Evolutionary conservation across 23 tunicate genomes (phyloP).

Genomic region (Corella eumyota): DNA sequence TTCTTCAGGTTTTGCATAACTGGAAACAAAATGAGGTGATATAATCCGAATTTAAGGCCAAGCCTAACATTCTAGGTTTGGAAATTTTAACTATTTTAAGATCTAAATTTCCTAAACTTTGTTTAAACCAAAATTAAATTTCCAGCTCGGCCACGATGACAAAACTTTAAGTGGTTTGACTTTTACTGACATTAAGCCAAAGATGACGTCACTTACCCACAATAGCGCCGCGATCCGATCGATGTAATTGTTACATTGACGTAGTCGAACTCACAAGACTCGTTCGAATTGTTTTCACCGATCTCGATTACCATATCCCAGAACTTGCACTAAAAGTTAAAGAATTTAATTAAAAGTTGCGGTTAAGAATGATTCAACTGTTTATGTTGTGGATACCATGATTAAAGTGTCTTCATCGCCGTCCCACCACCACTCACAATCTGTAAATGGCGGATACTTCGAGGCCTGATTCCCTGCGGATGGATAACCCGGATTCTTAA

Average conservation of each 20-base stretch:
- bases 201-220: slow-evolving; percentile 87
- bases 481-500: slow-evolving; percentile 67
- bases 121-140: too few relatives aligned
- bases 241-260: slow-evolving; percentile 42
- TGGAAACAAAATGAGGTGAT: too few relatives aligned
- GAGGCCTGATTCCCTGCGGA: slow-evolving; percentile 11
- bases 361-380: too few relatives aligned
- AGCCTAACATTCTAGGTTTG: too few relatives aligned
- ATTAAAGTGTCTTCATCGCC: slow-evolving; percentile 50
- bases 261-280: slow-evolving; percentile 73
- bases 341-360: not conserved
- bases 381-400: slow-evolving; percentile 16
- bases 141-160: too few relatives aligned
- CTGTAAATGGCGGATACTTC: slow-evolving; percentile 30
- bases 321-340: slow-evolving; percentile 45
- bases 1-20: slow-evolving; percentile 23
- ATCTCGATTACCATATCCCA: slow-evolving; percentile 72
- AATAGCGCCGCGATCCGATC: slow-evolving; percentile 35
- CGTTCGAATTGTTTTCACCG: slow-evolving; percentile 68
- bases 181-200: too few relatives aligned
- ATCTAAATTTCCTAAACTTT: too few relatives aligned
- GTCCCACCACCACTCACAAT: slow-evolving; percentile 51
- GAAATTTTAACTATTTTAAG: too few relatives aligned
- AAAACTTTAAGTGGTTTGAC: too few relatives aligned
- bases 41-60: too few relatives aligned